A percentile compares a stretch with the other conserved stretches of the same genome.
These are phyloP conservation scores for Eudemis profundana DNA, from an alignment of 2,888 invertebrate genomes.

Conservation along the genomic window DNA sequence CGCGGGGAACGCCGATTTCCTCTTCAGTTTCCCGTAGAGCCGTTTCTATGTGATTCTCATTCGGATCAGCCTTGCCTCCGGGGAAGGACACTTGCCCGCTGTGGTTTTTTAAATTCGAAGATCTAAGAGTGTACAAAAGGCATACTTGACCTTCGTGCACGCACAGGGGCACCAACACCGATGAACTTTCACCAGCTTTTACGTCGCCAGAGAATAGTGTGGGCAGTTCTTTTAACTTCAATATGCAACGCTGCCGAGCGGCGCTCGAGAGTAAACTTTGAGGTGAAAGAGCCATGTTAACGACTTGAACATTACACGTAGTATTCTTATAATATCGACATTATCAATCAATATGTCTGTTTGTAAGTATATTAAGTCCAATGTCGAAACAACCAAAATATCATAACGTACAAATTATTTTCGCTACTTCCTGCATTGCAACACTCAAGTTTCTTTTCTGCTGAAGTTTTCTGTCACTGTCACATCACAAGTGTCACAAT, in stretches of 20 bases:
- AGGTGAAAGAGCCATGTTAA: slow-evolving; percentile 67
- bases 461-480: neutral
- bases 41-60: slow-evolving; percentile 87
- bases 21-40: slow-evolving; percentile 95
- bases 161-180: slow-evolving; percentile 94
- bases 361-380: slow-evolving; percentile 27
- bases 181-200: slow-evolving; percentile 84
- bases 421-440: neutral
- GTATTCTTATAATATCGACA: slow-evolving; percentile 16
- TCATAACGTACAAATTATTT: neutral
- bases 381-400: slow-evolving; percentile 21
- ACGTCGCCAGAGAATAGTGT: slow-evolving; percentile 64
- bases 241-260: slow-evolving; percentile 85
- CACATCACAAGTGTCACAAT: too few relatives aligned
- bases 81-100: slow-evolving; percentile 95
- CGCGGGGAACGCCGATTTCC: slow-evolving; percentile 90
- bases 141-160: slow-evolving; percentile 88
- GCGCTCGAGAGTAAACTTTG: slow-evolving; percentile 78
- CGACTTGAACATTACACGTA: slow-evolving; percentile 18
- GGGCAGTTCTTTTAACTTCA: slow-evolving; percentile 85
- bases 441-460: neutral
- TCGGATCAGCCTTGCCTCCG: slow-evolving; percentile 91
- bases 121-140: slow-evolving; percentile 93
- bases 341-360: too few relatives aligned
- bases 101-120: slow-evolving; percentile 89